phyloP scores from a whole-genome alignment of 2,797 vertebrate species.

The Pangasius larnaudii region DNA sequence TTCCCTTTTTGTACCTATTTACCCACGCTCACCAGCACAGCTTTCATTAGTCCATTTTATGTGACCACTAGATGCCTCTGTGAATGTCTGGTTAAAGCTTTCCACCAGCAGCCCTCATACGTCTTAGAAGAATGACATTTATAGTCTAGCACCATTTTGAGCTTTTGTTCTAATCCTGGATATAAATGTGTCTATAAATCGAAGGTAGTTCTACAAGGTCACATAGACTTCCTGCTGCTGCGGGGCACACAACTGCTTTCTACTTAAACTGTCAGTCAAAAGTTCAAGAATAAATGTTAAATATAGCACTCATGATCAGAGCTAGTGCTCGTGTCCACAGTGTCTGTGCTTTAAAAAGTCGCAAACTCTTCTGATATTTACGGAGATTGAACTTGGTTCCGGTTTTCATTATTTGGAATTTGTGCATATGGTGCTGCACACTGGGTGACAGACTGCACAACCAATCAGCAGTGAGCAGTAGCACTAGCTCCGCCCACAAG shows the following conservation, averaged over 20 bases:
- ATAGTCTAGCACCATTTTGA: neutral
- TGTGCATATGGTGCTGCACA: neutral
- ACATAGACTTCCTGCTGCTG: neutral
- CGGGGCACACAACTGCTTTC: neutral
- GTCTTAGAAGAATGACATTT: neutral
- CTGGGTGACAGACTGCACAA: neutral
- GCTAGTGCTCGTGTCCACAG: neutral
- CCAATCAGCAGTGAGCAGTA: neutral
- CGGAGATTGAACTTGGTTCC: neutral
- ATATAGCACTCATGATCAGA: neutral
- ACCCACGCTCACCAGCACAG: neutral
- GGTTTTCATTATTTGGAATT: neutral
- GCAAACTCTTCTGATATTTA: neutral
- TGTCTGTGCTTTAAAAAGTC: neutral
- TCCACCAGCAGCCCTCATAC: neutral
- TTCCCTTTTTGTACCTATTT: neutral
- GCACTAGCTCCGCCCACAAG: neutral
- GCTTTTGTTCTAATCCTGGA: slow-evolving; percentile 9
- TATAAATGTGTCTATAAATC: neutral
- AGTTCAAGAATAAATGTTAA: neutral
- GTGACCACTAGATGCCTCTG: neutral
- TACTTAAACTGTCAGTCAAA: neutral
- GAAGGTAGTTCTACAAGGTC: neutral
- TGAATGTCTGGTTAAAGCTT: neutral
- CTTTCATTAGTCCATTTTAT: neutral